Evolutionary conservation across 2,888 invertebrate species (phyloP).

Genomic region (Drosophila dives): DNA sequence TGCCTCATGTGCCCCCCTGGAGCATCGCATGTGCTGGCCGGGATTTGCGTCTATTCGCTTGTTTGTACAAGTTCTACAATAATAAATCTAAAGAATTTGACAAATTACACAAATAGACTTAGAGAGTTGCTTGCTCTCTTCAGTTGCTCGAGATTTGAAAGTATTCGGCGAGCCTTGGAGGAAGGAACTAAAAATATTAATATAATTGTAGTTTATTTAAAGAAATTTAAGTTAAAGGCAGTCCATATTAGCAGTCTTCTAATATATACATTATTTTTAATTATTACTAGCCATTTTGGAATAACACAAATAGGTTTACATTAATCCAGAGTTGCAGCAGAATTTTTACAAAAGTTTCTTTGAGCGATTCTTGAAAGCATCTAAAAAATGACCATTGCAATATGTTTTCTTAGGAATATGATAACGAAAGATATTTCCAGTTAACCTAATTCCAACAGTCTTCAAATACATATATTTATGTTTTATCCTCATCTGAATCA

Average conservation of each 20-base stretch:
- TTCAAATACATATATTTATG: background rate
- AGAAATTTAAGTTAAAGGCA: background rate
- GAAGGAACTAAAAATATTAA: background rate
- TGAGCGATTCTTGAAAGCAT: background rate
- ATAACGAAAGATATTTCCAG: background rate
- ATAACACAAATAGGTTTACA: background rate
- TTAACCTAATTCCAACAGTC: background rate
- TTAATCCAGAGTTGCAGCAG: background rate
- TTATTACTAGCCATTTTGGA: background rate
- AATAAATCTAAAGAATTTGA: constrained; percentile 48
- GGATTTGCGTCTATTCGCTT: constrained; percentile 41
- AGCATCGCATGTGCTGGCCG: constrained; percentile 30
- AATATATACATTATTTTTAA: background rate
- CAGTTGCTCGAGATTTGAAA: background rate
- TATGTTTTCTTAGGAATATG: background rate
- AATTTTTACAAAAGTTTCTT: background rate
- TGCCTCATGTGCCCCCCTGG: constrained; percentile 37
- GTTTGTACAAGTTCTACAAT: constrained; percentile 37
- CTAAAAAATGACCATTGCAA: background rate
- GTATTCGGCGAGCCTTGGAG: background rate
- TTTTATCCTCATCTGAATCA: background rate
- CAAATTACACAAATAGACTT: constrained; percentile 19
- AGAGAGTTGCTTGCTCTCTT: background rate
- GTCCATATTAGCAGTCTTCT: background rate
- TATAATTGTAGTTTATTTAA: background rate